These are phyloP conservation scores for Riparia riparia DNA, from an alignment of 2,113 vertebrate species.

Conservation along the genomic window DNA sequence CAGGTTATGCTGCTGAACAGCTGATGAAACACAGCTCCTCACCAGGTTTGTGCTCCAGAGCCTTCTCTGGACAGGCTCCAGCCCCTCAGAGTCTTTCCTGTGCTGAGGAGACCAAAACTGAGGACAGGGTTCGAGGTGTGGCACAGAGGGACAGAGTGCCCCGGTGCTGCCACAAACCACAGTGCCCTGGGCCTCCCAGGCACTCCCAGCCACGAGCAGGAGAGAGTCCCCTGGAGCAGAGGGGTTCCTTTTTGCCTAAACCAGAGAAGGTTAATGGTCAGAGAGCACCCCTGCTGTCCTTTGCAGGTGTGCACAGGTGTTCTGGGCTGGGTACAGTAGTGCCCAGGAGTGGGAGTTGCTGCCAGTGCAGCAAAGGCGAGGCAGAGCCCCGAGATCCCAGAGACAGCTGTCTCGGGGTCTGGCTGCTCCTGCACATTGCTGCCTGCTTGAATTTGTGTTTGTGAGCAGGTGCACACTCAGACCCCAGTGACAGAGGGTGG, in stretches of 20 bases:
- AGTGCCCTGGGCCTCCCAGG: too few species aligned
- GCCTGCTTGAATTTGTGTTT: not conserved
- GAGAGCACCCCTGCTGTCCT: not conserved
- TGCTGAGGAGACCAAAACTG: not conserved
- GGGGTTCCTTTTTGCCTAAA: too few species aligned
- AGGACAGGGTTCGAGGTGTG: rapidly evolving
- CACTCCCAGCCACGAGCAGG: too few species aligned
- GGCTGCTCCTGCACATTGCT: rapidly evolving
- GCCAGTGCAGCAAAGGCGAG: rapidly evolving
- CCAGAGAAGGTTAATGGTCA: not conserved
- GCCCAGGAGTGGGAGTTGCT: not conserved
- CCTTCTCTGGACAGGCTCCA: not conserved
- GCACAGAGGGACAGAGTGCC: not conserved
- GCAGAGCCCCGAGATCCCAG: not conserved
- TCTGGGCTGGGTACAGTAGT: rapidly evolving
- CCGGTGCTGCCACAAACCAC: too few species aligned
- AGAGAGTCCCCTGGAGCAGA: too few species aligned
- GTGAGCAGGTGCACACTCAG: not conserved
- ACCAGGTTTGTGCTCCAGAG: not conserved
- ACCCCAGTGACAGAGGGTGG: too few species aligned
- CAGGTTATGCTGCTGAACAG: not conserved
- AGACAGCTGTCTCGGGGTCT: not conserved
- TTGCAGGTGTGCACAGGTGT: not conserved
- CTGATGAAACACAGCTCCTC: not conserved
- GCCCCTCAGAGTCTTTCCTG: not conserved